Evolutionary conservation across 2,113 vertebrate species (phyloP), one percentile per base, ranked within the genome.

Genomic region (Micromys minutus): DNA sequence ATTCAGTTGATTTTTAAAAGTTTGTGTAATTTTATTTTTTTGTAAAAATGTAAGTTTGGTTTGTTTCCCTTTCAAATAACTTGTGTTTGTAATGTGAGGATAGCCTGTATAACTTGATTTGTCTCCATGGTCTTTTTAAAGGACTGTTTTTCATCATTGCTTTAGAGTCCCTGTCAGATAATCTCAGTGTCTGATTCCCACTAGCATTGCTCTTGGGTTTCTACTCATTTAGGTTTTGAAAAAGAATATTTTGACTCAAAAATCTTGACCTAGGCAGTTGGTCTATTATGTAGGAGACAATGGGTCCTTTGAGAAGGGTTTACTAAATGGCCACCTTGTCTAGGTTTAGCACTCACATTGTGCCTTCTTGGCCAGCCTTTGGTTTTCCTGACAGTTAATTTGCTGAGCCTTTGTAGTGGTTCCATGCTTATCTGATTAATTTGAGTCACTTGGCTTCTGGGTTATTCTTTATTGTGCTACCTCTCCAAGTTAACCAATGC

Each of bases 301-400:
- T 85, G 87, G 19, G n/a, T 94, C 76, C 29, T 87, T 22, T 61
- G 77, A 83, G 81, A 31, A 69, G 81, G 39, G 93, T 81, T 42
- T 1, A 24, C 26, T 34, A 36, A 55, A 22, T 4, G 61, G 7
- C 71, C 39, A 34, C 39, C 55, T 61, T 59, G 29, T 77, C 59
- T 61, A 84, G 47, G 24, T 85, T 90, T 47, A 61, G 17, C 4
- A 2, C 59, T n/a, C 21, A 59, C 22, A 17, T 69, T 55, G 24
- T 71, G 19, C 76, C 57, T 90, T 22, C 16, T 79, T 79, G 22
- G 22, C 1, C 42, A 3, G 36, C 19, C 79, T 39, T 26, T n/a
- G 29, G 42, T 12, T 86, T 13, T 39, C 61, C 1, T 31, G 47
- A 13, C 31, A 11, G 0, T 24, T 67, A 42, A 81, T 65, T 89